Evolutionary conservation across 2,888 invertebrate species (phyloP), one percentile per base, ranked within the genome.

Genomic region (Melikaiella ostensackeni): DNA sequence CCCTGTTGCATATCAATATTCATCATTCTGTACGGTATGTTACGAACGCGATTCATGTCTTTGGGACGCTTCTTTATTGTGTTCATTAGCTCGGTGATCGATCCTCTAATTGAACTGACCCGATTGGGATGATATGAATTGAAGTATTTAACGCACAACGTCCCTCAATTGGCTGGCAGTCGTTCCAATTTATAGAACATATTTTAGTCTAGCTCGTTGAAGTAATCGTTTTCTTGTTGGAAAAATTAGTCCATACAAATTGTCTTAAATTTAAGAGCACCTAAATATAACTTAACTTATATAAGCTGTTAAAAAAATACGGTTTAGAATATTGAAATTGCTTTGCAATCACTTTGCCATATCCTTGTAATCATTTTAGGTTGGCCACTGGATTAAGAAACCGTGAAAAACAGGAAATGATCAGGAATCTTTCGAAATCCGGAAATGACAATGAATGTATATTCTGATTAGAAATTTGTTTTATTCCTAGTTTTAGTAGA

Each of bases 91-190:
- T 66, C 6, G 66, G 24, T 27, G 46, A 66, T 66, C 66, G 46
- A 66, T 66, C 66, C 46, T 42, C 24, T 64, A 66, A 66, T 46
- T 66, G 27, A 66, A 66, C 42, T 66, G 66, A 66, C 66, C 66
- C 46, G 66, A 66, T 66, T 66, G 66, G 38, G 27, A 66, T 66
- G 42, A 66, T 19, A 66, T 13, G 21, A 46, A 66, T 66, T 66
- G 9, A 66, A 42, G 66, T 46, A 66, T 66, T 66, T 66, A 66
- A 66, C 27, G 30, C 66, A 46, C 46, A 42, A 8, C 27, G 35
- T 7, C 19, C 27, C 66, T 66, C 38, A 66, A 66, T 66, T 66
- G 66, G 46, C 19, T 27, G 27, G 19, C 9, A 66, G 27, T 27
- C 66, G 46, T 66, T 66, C 66, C 66, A 66, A 66, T 66, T 66